Base-by-base conservation (phyloP, 2,113 vertebrate genomes). In the Boulengeromyrus knoepffleri region DNA sequence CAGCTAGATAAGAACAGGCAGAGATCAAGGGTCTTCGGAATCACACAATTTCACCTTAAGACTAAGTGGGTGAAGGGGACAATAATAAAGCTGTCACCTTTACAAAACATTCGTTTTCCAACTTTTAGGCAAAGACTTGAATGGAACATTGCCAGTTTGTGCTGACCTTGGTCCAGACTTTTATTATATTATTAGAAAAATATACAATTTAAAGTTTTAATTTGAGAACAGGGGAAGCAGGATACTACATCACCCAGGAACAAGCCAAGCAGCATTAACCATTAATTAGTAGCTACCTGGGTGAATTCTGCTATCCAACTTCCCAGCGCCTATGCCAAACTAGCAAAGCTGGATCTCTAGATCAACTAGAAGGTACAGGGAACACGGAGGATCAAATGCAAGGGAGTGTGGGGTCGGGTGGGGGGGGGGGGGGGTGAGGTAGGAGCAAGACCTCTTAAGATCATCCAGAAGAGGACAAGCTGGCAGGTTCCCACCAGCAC, bases 401-500 rank as follows among this genome's bases (percentile, higher is more conserved):
- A 52, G 50, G 21, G 47, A 5, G 27, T 36, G 47, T 31, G 49
- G 24, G 13, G 27, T 5, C 4, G 27, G 85, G 94, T 93, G 92
- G 93, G 90, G 15, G 1, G 15, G 50, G 50, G 42, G 0, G 47
- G 19, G 12, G 13, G 27, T 92, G 91, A 27, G 93, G 93, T 92
- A 85, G 96, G 94, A 95, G 94, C 93, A 93, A 92, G 91, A 92
- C 80, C 89, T 91, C 91, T 91, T 77, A 90, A 42, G 74, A 88
- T 89, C 92, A 36, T 91, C 94, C 93, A 92, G 77, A 15, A 93
- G 94, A 91, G 93, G 88, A 27, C 92, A 91, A 90, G 74, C 46
- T 56, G 52, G 52, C 46, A 12, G 31, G 27, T 74, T 7, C 15
- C 88, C 15, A 58, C 87, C 80, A 92, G 94, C 96, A 99, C 98